phyloP scores from a whole-genome alignment of 2,797 vertebrate species.

The Coilia nasus region DNA sequence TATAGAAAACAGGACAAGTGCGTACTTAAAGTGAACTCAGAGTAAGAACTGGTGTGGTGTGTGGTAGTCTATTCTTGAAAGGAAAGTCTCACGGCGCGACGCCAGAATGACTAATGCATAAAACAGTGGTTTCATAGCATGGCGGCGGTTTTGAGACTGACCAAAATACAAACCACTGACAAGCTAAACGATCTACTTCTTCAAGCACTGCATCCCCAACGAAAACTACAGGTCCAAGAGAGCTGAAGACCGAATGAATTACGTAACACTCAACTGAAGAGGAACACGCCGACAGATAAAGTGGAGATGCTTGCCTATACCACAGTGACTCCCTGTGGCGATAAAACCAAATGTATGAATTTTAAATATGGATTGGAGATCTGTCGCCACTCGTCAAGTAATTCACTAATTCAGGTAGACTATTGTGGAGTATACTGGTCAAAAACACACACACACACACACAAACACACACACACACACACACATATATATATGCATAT shows the following conservation, averaged over 20 bases:
- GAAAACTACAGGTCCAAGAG: background rate
- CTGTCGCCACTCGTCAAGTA: too few species aligned
- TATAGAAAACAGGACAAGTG: conserved; percentile 20
- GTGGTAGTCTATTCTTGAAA: background rate
- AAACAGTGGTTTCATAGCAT: background rate
- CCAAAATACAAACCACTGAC: background rate
- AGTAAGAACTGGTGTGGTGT: background rate
- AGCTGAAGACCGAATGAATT: background rate
- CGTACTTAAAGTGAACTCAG: background rate
- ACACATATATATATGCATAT: too few species aligned
- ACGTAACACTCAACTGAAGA: conserved; percentile 1
- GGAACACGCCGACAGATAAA: background rate
- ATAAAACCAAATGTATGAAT: background rate
- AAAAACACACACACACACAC: too few species aligned
- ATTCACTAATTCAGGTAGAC: too few species aligned
- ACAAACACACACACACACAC: too few species aligned
- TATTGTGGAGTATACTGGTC: too few species aligned
- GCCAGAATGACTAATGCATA: background rate
- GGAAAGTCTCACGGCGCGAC: background rate
- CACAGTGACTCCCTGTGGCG: conserved; percentile 23
- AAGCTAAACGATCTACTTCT: background rate
- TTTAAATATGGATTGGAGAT: background rate
- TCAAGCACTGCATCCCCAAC: background rate
- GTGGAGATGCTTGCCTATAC: background rate
- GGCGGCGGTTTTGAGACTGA: background rate